Evolutionary conservation across 1,140 invertebrate genomes (phyloP).

Genomic region (Steinernema feltiae): DNA sequence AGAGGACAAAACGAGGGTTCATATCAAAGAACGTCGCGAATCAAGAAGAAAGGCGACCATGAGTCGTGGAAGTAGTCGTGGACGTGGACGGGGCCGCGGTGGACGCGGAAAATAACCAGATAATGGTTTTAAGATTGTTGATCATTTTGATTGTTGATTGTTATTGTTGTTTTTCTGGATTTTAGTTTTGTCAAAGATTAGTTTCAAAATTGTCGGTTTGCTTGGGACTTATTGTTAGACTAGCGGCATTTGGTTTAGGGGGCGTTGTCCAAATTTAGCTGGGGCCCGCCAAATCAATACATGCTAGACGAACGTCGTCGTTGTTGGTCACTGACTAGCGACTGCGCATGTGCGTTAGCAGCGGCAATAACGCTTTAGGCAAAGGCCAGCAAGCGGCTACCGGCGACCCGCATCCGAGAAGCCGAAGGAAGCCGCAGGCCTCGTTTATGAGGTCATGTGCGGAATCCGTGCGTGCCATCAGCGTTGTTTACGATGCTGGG

Average conservation of each 20-base stretch:
- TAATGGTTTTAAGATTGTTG: no score
- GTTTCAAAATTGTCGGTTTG: not conserved
- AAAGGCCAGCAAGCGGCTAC: not conserved
- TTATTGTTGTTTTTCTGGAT: no score
- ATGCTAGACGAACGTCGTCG: constrained; percentile 12
- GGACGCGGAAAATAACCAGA: no score
- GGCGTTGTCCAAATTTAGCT: constrained; percentile 4
- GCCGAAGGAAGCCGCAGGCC: not conserved
- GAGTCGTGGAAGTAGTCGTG: no score
- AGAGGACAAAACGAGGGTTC: not conserved
- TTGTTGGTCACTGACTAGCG: not conserved
- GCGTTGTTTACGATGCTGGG: not conserved
- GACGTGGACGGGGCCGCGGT: no score
- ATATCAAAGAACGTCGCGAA: not conserved
- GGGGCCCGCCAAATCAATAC: not conserved
- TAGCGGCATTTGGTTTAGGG: not conserved
- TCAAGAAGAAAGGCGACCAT: not conserved
- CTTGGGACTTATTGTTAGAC: not conserved
- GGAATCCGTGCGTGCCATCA: not conserved
- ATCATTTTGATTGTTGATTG: no score
- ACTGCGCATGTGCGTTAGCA: not conserved
- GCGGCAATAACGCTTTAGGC: not conserved
- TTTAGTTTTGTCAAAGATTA: no score
- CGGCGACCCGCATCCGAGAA: not conserved
- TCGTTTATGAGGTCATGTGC: not conserved